These are phyloP conservation scores for Lepidurus packardi DNA, from an alignment of 1,140 invertebrate species.

Conservation along the genomic window DNA sequence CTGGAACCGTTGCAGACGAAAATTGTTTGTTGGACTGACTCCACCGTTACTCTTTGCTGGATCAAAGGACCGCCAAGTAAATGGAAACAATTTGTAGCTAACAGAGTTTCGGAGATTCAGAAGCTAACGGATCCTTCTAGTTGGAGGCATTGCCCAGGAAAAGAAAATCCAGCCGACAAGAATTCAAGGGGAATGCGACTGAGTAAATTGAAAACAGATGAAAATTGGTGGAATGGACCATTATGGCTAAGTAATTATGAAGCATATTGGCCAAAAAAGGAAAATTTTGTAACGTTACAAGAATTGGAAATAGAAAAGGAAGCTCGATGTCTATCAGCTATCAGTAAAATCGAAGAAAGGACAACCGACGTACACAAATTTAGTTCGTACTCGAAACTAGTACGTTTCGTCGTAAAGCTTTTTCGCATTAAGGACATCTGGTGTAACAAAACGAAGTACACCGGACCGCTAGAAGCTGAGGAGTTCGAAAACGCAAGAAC, in stretches of 20 bases:
- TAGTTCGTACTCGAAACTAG: not conserved
- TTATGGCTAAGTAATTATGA: conserved; percentile 26
- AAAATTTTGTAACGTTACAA: not conserved
- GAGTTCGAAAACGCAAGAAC: not conserved
- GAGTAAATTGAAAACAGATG: not conserved
- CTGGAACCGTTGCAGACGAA: too few species aligned
- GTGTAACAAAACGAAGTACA: not conserved
- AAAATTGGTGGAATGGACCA: conserved; percentile 33
- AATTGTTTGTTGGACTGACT: too few species aligned
- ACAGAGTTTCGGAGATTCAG: conserved; percentile 44
- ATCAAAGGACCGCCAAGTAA: conserved; percentile 39
- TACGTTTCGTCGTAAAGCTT: not conserved
- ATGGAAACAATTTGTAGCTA: conserved; percentile 46
- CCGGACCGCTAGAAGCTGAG: not conserved
- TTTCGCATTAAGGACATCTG: not conserved
- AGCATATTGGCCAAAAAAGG: not conserved
- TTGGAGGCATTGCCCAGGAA: conserved; percentile 39
- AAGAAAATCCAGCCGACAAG: conserved; percentile 41
- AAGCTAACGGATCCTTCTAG: not conserved
- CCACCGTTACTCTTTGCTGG: too few species aligned
- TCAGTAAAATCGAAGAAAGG: not conserved
- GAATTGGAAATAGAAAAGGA: not conserved
- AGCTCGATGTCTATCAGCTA: not conserved
- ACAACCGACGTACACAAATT: not conserved
- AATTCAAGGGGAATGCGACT: conserved; percentile 37